Evolutionary conservation across 2,113 vertebrate species (phyloP).

Genomic region (Grallaria varia): DNA sequence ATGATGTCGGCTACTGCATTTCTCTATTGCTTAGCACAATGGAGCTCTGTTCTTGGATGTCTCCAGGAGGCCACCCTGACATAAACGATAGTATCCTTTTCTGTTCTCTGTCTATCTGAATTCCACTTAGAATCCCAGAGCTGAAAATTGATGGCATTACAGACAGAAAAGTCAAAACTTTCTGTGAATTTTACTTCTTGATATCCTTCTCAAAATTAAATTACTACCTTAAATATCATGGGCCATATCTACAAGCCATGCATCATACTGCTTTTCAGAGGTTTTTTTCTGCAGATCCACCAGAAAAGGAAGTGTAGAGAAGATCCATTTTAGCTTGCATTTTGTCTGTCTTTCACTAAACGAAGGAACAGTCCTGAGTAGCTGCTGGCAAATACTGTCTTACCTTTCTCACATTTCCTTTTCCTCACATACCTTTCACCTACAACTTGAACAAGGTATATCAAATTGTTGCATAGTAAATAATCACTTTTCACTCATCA

Average conservation of each 20-base stretch:
- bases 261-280: neutral
- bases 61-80: neutral
- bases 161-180: neutral
- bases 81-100: neutral
- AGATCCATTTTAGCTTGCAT: neutral
- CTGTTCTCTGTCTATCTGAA: neutral
- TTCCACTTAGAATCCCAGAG: neutral
- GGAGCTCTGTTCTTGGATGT: neutral
- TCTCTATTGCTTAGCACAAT: neutral
- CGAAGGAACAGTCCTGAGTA: neutral
- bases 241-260: neutral
- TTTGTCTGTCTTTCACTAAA: neutral
- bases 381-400: neutral
- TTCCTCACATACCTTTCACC: neutral
- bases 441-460: neutral
- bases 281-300: neutral
- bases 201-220: neutral
- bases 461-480: conserved; percentile 3
- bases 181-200: neutral
- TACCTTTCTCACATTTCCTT: neutral
- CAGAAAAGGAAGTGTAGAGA: neutral
- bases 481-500: neutral
- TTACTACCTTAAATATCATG: neutral
- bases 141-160: neutral
- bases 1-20: neutral